phyloP scores from a whole-genome alignment of 2,113 vertebrate genomes.

The Callithrix jacchus region DNA sequence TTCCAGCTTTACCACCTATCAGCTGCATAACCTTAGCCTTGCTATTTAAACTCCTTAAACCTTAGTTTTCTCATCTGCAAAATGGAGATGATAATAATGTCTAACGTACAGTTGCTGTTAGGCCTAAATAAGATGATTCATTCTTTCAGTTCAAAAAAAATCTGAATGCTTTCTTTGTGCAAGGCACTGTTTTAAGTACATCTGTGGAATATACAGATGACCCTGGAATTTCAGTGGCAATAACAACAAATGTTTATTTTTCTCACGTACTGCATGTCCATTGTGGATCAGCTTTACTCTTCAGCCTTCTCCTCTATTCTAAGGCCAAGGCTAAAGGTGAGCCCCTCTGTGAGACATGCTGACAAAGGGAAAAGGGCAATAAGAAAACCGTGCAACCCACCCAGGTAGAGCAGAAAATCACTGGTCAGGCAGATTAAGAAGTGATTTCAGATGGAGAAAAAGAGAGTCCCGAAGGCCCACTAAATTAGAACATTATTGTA shows the following conservation, averaged over 20 bases:
- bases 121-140: background rate
- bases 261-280: background rate
- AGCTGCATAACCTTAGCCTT: background rate
- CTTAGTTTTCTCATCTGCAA: slow-evolving; percentile 2
- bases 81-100: background rate
- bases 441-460: background rate
- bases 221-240: background rate
- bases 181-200: background rate
- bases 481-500: background rate
- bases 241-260: background rate
- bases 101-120: background rate
- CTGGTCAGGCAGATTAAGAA: background rate
- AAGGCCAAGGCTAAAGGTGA: background rate
- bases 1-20: background rate
- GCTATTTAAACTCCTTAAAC: background rate
- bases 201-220: background rate
- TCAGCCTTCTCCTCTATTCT: background rate
- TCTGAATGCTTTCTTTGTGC: background rate
- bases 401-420: background rate
- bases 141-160: background rate
- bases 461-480: background rate
- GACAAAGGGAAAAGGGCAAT: background rate
- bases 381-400: background rate
- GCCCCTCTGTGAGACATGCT: background rate
- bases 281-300: background rate